Percentiles rank a stretch among this genome's conserved stretches.
Conservation (phyloP, 2,797 vertebrate genomes). For the Phoeniculus purpureus region DNA sequence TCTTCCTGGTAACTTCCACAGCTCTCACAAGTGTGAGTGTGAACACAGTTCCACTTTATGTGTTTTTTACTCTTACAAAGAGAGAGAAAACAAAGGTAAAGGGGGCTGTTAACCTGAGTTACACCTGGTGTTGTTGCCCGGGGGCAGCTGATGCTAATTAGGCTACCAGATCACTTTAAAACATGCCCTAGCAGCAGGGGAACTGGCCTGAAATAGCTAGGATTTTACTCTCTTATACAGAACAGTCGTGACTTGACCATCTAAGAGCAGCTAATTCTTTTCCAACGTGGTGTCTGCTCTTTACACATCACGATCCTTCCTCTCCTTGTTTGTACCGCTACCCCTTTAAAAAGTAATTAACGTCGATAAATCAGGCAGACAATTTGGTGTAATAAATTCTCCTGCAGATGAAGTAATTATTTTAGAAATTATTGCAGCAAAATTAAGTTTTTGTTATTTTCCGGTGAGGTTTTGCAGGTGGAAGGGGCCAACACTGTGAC, state of each 20-base stretch:
- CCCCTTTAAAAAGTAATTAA: constrained; percentile 4
- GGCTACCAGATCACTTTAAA: constrained; percentile 40
- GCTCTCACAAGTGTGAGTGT: not conserved
- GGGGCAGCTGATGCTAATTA: not conserved
- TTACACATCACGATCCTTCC: not conserved
- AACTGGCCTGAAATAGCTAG: constrained; percentile 42
- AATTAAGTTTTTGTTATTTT: constrained; percentile 8
- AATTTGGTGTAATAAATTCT: not conserved
- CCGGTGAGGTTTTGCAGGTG: not conserved
- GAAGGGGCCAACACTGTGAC: not conserved
- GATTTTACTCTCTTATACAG: constrained; percentile 37
- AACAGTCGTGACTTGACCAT: not conserved
- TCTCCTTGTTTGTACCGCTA: not conserved
- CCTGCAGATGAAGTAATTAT: not conserved
- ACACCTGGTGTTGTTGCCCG: constrained; percentile 14
- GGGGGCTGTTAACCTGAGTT: constrained; percentile 19
- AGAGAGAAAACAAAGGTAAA: constrained; percentile 42
- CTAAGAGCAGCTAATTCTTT: not conserved
- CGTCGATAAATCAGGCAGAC: not conserved
- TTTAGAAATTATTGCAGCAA: not conserved
- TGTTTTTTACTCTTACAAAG: not conserved
- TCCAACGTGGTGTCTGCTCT: not conserved
- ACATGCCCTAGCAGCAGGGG: constrained; percentile 37
- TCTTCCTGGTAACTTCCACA: not conserved
- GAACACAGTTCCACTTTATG: constrained; percentile 20